Evolutionary conservation across 2,888 invertebrate species (phyloP).

Genomic region (Gandaritis pyraliata): DNA sequence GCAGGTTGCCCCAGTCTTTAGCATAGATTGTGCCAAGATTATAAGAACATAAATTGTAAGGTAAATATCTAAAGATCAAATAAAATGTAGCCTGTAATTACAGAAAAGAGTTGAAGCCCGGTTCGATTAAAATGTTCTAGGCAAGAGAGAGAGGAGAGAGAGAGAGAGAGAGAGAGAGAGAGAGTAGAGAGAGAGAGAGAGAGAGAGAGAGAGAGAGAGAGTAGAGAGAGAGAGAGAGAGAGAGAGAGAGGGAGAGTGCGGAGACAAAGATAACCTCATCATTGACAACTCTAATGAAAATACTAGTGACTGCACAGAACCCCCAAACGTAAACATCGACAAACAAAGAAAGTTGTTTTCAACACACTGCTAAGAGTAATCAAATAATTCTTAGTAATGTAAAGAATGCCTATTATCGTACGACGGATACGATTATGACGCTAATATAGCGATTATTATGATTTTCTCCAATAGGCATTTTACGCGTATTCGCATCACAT

Average conservation of each 20-base stretch:
- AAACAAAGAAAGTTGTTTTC: slow-evolving; percentile 9
- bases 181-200: neutral
- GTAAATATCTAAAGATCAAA: neutral
- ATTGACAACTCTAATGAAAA: neutral
- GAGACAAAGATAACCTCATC: neutral
- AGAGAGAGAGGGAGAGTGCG: neutral
- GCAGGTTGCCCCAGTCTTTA: slow-evolving; percentile 13
- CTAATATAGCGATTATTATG: neutral
- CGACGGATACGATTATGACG: neutral
- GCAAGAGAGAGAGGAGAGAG: too few relatives aligned
- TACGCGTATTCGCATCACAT: neutral
- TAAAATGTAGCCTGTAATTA: neutral
- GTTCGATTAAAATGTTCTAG: neutral
- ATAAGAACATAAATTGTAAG: neutral
- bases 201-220: neutral
- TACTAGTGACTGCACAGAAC: neutral
- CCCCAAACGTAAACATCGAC: slow-evolving; percentile 1
- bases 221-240: neutral
- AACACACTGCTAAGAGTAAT: slow-evolving; percentile 5
- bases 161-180: neutral
- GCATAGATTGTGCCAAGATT: neutral
- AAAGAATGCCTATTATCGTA: slow-evolving; percentile 1
- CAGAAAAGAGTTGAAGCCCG: neutral
- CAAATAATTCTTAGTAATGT: slow-evolving; percentile 5
- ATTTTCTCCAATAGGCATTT: neutral